Percentiles rank a stretch among this genome's conserved stretches.
Evolutionary conservation across 1,140 invertebrate species (phyloP).

Genomic region (Saxidomus purpurata): DNA sequence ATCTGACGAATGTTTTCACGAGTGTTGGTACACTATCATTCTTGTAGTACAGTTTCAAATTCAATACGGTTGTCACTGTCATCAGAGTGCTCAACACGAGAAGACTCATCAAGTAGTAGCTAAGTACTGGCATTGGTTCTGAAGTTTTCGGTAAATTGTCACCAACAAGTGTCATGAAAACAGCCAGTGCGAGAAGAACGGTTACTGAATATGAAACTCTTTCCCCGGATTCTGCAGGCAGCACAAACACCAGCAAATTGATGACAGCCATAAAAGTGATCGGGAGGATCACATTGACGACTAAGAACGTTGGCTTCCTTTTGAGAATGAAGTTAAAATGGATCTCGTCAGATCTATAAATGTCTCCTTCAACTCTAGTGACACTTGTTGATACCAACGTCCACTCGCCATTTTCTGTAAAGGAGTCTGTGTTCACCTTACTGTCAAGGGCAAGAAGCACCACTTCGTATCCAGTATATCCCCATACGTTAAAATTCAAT

Average conservation of each 20-base stretch:
- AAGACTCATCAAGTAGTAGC: slow-evolving; percentile 36
- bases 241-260: slow-evolving; percentile 21
- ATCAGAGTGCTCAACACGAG: not conserved
- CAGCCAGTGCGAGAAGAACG: slow-evolving; percentile 28
- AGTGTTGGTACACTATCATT: not conserved
- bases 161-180: slow-evolving; percentile 51
- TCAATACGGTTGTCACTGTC: not conserved
- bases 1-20: not conserved
- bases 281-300: slow-evolving; percentile 6
- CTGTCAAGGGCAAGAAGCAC: not conserved
- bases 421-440: not conserved
- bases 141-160: slow-evolving; percentile 51
- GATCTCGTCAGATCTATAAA: not conserved
- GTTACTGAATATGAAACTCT: slow-evolving; percentile 34
- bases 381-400: not conserved
- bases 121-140: slow-evolving; percentile 33
- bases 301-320: not conserved
- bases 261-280: slow-evolving; percentile 20
- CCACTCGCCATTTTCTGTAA: slow-evolving; percentile 41
- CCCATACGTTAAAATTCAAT: slow-evolving; percentile 7
- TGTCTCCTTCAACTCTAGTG: not conserved
- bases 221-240: slow-evolving; percentile 44
- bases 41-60: not conserved
- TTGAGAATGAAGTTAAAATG: not conserved
- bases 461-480: not conserved